Evolutionary conservation across 2,797 vertebrate genomes (phyloP), one percentile per base, ranked within the genome.

Genomic region (Numenius phaeopus): DNA sequence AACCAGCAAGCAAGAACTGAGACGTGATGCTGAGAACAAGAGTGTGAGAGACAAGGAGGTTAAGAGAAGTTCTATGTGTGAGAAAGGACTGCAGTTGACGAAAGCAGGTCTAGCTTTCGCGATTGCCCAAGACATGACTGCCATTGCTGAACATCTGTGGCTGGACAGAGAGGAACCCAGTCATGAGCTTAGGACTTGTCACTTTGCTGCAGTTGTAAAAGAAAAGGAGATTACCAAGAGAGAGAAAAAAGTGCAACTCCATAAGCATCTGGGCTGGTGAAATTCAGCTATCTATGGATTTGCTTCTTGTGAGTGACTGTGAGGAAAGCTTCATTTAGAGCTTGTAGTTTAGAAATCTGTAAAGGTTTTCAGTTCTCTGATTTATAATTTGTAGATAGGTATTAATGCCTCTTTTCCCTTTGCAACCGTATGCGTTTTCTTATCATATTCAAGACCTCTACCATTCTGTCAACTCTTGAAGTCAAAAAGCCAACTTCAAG

Each of bases 301-400:
- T 47, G 16, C 5, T 76, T 46, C 58, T 44, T n/a, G 7, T 24
- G 24, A 3, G 4, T 0, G 1, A 34, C 0, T 55, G 23, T 30
- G 27, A 64, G 34, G 59, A 81, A 76, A 69, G 19, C 49, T 79
- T 57, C 9, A 55, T 46, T 54, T 47, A 32, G 14, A 71, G n/a
- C 58, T 30, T 70, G 27, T 11, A 44, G 34, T 62, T 80, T 3
- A 77, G 34, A 22, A 80, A 84, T 42, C 52, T 18, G 10, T 34
- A 52, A 27, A 44, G 5, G 11, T 42, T 69, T 67, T 69, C 59
- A 67, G 46, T 70, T 86, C 22, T 55, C 50, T 3, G 2, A 46
- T 49, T 59, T 55, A 26, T 12, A 40, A 64, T 37, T 34, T 32
- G 19, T 24, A 70, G 14, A 39, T 20, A 69, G 14, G 49, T 30